Evolutionary conservation across 2,113 vertebrate genomes (phyloP).

Genomic region (Puffinus mauretanicus): DNA sequence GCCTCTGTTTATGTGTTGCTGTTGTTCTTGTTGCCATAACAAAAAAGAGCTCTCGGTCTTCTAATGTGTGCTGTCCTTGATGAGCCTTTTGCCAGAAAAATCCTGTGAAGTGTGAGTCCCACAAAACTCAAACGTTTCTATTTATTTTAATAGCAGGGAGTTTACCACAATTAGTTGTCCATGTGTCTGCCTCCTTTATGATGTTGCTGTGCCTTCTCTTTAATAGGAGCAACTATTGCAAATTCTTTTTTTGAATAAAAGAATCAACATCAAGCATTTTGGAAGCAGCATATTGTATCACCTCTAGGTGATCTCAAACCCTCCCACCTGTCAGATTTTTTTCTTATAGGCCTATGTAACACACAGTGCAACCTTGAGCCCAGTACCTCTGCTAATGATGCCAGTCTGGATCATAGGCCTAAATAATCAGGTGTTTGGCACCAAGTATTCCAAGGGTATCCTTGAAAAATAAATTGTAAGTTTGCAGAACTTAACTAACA

Average conservation of each 20-base stretch:
- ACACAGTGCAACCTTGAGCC: neutral
- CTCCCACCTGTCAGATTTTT: neutral
- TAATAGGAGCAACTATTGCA: neutral
- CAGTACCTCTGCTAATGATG: neutral
- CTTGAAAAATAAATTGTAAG: neutral
- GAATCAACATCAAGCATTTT: neutral
- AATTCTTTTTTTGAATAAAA: neutral
- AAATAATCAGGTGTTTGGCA: neutral
- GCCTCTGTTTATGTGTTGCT: neutral
- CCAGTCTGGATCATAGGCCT: neutral
- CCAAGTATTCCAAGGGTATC: neutral
- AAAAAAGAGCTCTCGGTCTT: neutral
- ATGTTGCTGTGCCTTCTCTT: neutral
- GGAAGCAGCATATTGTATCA: neutral
- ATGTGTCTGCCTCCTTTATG: neutral
- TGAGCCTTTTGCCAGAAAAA: neutral
- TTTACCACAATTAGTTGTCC: neutral
- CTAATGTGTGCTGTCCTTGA: neutral
- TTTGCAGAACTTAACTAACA: neutral
- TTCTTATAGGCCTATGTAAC: neutral
- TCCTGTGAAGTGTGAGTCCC: neutral
- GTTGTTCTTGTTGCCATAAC: constrained; percentile 21
- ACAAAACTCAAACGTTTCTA: constrained; percentile 3
- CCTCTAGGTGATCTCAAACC: neutral
- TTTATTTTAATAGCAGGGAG: constrained; percentile 20